phyloP scores from a whole-genome alignment of 2,113 vertebrate genomes.

The Hirundichthys speculiger region DNA sequence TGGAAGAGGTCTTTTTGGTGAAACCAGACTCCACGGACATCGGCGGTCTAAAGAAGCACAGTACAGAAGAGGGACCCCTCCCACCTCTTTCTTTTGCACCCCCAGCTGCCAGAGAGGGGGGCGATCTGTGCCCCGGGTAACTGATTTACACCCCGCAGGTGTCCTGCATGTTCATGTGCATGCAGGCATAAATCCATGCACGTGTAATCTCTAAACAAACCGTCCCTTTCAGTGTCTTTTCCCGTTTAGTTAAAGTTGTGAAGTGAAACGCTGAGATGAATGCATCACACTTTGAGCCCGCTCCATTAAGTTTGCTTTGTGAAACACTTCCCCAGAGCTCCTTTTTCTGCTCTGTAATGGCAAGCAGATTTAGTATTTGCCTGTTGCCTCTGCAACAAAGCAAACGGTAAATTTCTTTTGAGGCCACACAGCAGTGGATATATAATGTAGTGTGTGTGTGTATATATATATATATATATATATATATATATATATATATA shows the following conservation, averaged over 20 bases:
- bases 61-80: conserved; percentile 12
- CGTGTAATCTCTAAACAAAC: conserved; percentile 47
- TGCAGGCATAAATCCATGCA: conserved; percentile 35
- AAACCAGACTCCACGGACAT: conserved; percentile 49
- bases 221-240: conserved; percentile 29
- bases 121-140: conserved; percentile 28
- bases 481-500: no score
- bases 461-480: no score
- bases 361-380: conserved; percentile 20
- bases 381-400: not conserved
- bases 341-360: conserved; percentile 9
- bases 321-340: conserved; percentile 14
- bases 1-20: conserved; percentile 43
- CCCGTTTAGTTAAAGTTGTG: conserved; percentile 29
- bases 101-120: conserved; percentile 65
- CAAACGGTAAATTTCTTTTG: conserved; percentile 5
- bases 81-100: conserved; percentile 30
- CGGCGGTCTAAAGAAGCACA: conserved; percentile 34
- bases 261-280: conserved; percentile 42
- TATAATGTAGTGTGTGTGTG: no score
- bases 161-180: conserved; percentile 55
- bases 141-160: conserved; percentile 78
- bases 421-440: conserved; percentile 1
- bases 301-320: conserved; percentile 39
- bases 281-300: conserved; percentile 27